phyloP scores from a whole-genome alignment of 2,797 vertebrate species.

The Chloroceryle inda region DNA sequence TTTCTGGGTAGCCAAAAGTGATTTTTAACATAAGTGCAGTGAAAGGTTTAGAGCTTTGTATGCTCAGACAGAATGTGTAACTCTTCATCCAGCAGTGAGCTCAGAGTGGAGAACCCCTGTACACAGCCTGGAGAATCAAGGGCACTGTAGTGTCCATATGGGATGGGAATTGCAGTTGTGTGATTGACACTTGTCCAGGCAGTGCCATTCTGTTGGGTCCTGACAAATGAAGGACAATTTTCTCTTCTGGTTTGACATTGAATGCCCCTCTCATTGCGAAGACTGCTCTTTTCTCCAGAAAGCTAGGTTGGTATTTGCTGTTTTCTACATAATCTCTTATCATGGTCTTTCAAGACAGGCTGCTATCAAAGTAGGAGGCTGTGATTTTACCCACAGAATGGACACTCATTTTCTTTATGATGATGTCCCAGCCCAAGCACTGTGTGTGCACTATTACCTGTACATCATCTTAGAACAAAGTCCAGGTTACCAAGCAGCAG shows the following conservation, averaged over 20 bases:
- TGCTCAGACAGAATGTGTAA: background rate
- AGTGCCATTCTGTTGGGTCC: no score
- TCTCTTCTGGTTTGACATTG: no score
- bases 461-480: rapidly evolving
- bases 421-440: background rate
- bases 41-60: background rate
- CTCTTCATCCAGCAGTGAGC: background rate
- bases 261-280: no score
- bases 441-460: background rate
- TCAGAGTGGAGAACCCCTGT: rapidly evolving
- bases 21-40: background rate
- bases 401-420: background rate
- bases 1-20: background rate
- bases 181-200: no score
- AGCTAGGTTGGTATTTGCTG: no score
- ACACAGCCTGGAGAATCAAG: background rate
- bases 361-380: no score
- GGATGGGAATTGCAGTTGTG: no score
- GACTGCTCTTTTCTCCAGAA: no score
- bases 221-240: no score
- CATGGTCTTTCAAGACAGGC: no score
- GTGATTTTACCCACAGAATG: no score
- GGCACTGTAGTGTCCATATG: background rate
- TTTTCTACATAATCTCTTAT: no score
- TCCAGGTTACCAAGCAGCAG: background rate